These are phyloP conservation scores for Drosophila paramelanica DNA, from an alignment of 2,888 invertebrate genomes.

Conservation along the genomic window DNA sequence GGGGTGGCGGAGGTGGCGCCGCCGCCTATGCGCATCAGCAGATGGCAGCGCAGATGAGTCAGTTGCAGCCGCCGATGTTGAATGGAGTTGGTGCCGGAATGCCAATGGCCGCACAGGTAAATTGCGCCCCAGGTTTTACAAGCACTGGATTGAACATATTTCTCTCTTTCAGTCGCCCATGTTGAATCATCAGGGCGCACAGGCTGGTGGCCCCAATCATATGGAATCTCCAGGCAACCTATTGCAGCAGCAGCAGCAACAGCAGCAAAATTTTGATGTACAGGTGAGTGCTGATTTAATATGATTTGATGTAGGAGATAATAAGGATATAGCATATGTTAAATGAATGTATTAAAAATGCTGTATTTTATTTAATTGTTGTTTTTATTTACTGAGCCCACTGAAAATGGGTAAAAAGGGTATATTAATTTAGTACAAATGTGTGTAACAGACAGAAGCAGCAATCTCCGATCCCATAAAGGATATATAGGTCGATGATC, in stretches of 20 bases:
- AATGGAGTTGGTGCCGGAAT: conserved; percentile 84
- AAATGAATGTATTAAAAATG: too few species aligned
- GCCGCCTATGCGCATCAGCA: conserved; percentile 84
- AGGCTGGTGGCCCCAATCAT: conserved; percentile 83
- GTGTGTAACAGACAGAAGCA: too few species aligned
- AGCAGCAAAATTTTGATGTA: conserved; percentile 91
- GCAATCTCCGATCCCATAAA: too few species aligned
- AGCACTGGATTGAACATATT: conserved; percentile 1
- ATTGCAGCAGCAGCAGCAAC: conserved; percentile 85
- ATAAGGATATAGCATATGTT: too few species aligned
- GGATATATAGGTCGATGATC: too few species aligned
- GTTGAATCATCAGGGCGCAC: conserved; percentile 84
- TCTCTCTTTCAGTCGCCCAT: conserved; percentile 82
- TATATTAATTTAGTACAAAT: too few species aligned
- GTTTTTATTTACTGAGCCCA: too few species aligned
- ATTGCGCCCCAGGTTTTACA: conserved; percentile 7
- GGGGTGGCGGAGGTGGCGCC: conserved; percentile 60
- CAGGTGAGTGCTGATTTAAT: conserved; percentile 87
- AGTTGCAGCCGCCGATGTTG: conserved; percentile 84
- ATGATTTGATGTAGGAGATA: neutral
- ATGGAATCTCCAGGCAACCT: conserved; percentile 86
- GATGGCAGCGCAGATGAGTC: conserved; percentile 84
- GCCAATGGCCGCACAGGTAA: conserved; percentile 84
- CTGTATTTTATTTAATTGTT: too few species aligned
- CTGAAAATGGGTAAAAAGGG: too few species aligned